These are phyloP conservation scores for Myocastor coypus DNA, from an alignment of 2,113 vertebrate species.

Conservation along the genomic window DNA sequence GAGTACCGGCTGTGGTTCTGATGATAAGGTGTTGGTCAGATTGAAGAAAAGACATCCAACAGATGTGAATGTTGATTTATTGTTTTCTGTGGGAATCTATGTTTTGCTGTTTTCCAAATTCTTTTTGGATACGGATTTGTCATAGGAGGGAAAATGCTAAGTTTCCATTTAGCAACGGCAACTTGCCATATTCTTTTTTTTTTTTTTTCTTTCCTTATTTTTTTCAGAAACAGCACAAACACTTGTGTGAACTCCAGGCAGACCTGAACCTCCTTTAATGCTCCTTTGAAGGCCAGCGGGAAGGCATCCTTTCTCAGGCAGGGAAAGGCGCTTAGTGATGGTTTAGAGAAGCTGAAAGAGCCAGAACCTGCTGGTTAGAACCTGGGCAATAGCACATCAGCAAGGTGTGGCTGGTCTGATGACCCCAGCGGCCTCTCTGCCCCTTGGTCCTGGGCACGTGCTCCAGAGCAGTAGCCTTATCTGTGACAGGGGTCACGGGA, in stretches of 20 bases:
- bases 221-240: constrained; percentile 45
- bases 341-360: background rate
- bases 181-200: constrained; percentile 16
- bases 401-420: background rate
- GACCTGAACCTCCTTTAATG: constrained; percentile 57
- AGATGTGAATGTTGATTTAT: constrained; percentile 76
- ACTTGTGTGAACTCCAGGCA: constrained; percentile 40
- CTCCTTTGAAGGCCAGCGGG: constrained; percentile 49
- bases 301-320: constrained; percentile 31
- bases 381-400: background rate
- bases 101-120: constrained; percentile 65
- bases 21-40: constrained; percentile 62
- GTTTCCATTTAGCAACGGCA: constrained; percentile 50
- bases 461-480: background rate
- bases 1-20: constrained; percentile 12
- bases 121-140: constrained; percentile 48
- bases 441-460: background rate
- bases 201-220: background rate
- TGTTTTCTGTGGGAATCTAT: constrained; percentile 61
- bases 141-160: background rate
- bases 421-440: background rate
- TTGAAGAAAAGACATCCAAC: constrained; percentile 2
- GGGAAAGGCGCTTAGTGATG: background rate
- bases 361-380: background rate
- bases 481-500: background rate